A percentile compares a stretch with the other conserved stretches of the same genome.
phyloP scores from a whole-genome alignment of 1,140 invertebrate species.

The Pseudomyrmex dendroicus region DNA sequence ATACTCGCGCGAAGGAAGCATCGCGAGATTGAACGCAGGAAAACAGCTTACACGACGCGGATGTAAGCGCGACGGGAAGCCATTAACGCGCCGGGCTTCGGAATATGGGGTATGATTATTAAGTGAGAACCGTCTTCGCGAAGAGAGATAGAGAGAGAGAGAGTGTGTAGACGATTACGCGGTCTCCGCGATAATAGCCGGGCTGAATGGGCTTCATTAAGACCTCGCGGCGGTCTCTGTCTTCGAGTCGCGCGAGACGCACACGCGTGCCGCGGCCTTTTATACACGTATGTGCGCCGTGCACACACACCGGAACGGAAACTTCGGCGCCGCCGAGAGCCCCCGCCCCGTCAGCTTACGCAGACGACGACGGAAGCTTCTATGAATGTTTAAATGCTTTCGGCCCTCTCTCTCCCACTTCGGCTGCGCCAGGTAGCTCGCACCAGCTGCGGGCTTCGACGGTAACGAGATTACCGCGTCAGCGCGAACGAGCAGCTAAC shows the following conservation, averaged over 20 bases:
- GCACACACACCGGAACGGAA: not conserved
- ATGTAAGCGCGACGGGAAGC: conserved; percentile 75
- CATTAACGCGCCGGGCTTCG: conserved; percentile 76
- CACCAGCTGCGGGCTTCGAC: conserved; percentile 65
- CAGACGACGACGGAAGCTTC: conserved; percentile 51
- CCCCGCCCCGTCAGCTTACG: conserved; percentile 9
- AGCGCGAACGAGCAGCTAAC: conserved; percentile 62
- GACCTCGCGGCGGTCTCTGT: conserved; percentile 72
- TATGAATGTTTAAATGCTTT: conserved; percentile 74
- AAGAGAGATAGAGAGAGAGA: no score
- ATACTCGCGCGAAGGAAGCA: conserved; percentile 31
- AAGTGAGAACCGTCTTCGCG: conserved; percentile 79
- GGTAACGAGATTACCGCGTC: conserved; percentile 73
- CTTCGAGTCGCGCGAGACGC: conserved; percentile 43
- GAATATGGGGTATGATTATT: conserved; percentile 83
- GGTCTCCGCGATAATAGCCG: conserved; percentile 82
- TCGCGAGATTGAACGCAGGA: conserved; percentile 74
- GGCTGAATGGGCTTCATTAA: conserved; percentile 84
- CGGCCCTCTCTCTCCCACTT: conserved; percentile 40
- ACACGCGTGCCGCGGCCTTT: conserved; percentile 33
- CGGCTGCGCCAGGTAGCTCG: conserved; percentile 52
- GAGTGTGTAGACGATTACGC: conserved; percentile 81
- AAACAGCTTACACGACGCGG: conserved; percentile 66
- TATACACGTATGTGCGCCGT: conserved; percentile 2
- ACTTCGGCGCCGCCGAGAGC: conserved; percentile 37